These are phyloP conservation scores for Acrocephalus arundinaceus DNA, from an alignment of 2,113 vertebrate species.

Conservation along the genomic window DNA sequence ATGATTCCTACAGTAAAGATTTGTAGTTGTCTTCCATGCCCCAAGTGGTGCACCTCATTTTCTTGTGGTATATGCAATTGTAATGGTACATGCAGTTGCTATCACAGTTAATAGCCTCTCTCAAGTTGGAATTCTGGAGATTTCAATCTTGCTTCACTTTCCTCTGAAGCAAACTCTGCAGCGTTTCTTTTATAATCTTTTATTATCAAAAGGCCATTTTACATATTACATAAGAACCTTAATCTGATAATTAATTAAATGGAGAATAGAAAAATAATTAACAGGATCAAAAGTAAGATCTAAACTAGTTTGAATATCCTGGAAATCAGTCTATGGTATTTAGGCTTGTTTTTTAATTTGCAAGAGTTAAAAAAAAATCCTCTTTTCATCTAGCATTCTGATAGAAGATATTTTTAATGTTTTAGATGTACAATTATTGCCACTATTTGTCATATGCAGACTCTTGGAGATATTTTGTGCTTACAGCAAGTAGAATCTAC, in stretches of 20 bases:
- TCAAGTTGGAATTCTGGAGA: not conserved
- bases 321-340: not conserved
- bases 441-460: not conserved
- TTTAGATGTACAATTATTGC: not conserved
- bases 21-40: not conserved
- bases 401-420: not conserved
- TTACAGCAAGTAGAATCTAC: not conserved
- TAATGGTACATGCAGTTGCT: not conserved
- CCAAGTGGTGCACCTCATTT: not conserved
- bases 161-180: not conserved
- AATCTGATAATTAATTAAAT: conserved; percentile 31
- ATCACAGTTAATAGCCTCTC: not conserved
- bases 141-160: not conserved
- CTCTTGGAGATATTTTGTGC: not conserved
- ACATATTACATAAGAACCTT: not conserved
- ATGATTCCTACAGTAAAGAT: not conserved
- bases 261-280: conserved; percentile 37
- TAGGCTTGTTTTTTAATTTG: not conserved
- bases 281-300: not conserved
- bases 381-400: not conserved
- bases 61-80: not conserved
- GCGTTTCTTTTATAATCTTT: not conserved
- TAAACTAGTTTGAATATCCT: not conserved
- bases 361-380: not conserved
- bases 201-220: not conserved